A percentile compares a stretch with the other conserved stretches of the same genome.
These are phyloP conservation scores for Lithosia quadra DNA, from an alignment of 2,888 invertebrate species.

Conservation along the genomic window DNA sequence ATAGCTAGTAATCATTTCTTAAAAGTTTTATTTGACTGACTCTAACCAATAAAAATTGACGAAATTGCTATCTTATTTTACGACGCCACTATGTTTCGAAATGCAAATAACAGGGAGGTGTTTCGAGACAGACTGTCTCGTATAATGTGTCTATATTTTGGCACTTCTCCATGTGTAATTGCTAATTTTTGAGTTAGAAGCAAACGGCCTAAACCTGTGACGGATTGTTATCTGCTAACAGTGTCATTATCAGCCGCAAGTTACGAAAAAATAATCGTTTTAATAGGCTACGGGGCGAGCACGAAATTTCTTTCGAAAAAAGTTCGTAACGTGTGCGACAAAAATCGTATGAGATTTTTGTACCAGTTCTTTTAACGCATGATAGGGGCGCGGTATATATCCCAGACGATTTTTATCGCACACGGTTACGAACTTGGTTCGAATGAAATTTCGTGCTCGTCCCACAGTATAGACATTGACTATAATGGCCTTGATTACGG, in stretches of 20 bases:
- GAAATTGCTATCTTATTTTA: not conserved
- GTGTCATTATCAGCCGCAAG: slow-evolving; percentile 2
- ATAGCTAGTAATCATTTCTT: not conserved
- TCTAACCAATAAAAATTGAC: not conserved
- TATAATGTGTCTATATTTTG: slow-evolving; percentile 59
- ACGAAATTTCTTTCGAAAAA: too few species aligned
- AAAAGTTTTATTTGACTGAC: not conserved
- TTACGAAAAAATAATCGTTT: too few species aligned
- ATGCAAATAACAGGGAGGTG: slow-evolving; percentile 41
- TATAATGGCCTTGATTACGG: not conserved
- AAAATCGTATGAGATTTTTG: too few species aligned
- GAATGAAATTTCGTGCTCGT: too few species aligned
- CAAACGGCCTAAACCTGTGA: slow-evolving; percentile 13
- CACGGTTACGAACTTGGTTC: too few species aligned
- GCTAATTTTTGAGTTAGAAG: slow-evolving; percentile 41
- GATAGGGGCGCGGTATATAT: too few species aligned
- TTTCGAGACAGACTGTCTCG: slow-evolving; percentile 67
- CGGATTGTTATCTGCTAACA: slow-evolving; percentile 1
- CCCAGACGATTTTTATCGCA: too few species aligned
- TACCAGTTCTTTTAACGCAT: too few species aligned
- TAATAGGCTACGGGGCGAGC: too few species aligned
- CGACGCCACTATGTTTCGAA: slow-evolving; percentile 18
- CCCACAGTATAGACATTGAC: not conserved
- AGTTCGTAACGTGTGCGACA: too few species aligned
- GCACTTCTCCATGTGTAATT: slow-evolving; percentile 61